phyloP scores from a whole-genome alignment of 2,113 vertebrate genomes.

The Entelurus aequoreus region DNA sequence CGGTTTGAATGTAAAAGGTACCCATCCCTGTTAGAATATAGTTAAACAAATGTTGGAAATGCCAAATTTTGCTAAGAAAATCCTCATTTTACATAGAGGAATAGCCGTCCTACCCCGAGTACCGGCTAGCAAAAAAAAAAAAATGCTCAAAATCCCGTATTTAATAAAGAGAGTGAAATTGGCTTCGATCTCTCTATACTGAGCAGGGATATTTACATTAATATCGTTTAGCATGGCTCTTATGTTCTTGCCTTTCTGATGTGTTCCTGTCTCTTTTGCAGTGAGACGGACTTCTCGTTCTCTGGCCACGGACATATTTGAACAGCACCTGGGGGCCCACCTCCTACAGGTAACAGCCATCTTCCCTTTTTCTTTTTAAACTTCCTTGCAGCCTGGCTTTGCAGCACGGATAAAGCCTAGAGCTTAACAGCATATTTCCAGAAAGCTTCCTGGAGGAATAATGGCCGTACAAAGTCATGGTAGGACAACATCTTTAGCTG shows the following conservation, averaged over 20 bases:
- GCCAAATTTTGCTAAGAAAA: too few species aligned
- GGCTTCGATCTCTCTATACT: too few species aligned
- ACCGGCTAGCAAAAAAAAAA: too few species aligned
- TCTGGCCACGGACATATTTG: conserved; percentile 80
- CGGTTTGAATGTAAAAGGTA: too few species aligned
- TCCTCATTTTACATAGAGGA: too few species aligned
- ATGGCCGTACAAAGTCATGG: conserved; percentile 8
- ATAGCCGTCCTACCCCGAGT: too few species aligned
- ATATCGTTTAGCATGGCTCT: too few species aligned
- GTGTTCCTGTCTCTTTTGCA: conserved; percentile 45
- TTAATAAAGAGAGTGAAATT: too few species aligned
- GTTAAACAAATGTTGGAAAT: too few species aligned
- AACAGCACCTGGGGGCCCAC: conserved; percentile 85
- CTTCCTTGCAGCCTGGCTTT: background rate
- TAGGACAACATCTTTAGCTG: conserved; percentile 34
- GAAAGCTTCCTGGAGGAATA: background rate
- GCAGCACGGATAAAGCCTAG: background rate
- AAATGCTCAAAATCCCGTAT: too few species aligned
- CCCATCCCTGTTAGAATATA: too few species aligned
- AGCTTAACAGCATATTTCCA: background rate
- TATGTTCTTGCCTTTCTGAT: background rate
- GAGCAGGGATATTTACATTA: too few species aligned
- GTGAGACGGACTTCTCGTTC: conserved; percentile 63
- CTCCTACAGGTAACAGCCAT: conserved; percentile 79
- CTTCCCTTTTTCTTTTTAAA: background rate